phyloP scores from a whole-genome alignment of 2,888 invertebrate genomes.

The Napeogenes sylphis region DNA sequence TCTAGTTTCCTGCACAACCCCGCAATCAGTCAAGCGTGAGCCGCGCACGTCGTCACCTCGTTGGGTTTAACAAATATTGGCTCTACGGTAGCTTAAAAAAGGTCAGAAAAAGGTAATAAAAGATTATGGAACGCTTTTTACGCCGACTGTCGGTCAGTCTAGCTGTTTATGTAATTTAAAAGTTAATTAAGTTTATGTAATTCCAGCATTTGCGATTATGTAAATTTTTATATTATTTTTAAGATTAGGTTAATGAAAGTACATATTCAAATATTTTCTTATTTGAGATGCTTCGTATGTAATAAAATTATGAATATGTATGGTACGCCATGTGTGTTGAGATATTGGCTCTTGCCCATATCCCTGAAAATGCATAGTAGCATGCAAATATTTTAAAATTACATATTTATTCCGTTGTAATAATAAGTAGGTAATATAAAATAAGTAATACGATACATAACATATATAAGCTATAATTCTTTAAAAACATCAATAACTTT shows the following conservation, averaged over 20 bases:
- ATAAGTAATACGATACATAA: too few relatives aligned
- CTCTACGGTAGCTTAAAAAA: conserved; percentile 41
- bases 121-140: conserved; percentile 20
- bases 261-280: neutral
- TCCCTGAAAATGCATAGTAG: neutral
- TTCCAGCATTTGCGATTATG: neutral
- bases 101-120: conserved; percentile 24
- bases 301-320: conserved; percentile 3
- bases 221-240: neutral
- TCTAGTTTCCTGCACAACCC: conserved; percentile 43
- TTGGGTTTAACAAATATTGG: conserved; percentile 60
- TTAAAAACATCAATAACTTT: too few relatives aligned
- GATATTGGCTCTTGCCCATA: conserved; percentile 4
- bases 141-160: conserved; percentile 33
- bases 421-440: too few relatives aligned
- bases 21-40: conserved; percentile 44
- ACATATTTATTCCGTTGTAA: neutral
- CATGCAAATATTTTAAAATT: neutral
- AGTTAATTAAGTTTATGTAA: conserved; percentile 1
- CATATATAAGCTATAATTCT: too few relatives aligned
- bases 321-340: neutral
- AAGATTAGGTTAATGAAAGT: neutral
- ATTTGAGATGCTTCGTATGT: neutral
- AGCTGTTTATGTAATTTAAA: neutral
- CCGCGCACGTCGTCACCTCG: conserved; percentile 44